Evolutionary conservation across 2,113 vertebrate species (phyloP).

Genomic region (Larimichthys crocea): DNA sequence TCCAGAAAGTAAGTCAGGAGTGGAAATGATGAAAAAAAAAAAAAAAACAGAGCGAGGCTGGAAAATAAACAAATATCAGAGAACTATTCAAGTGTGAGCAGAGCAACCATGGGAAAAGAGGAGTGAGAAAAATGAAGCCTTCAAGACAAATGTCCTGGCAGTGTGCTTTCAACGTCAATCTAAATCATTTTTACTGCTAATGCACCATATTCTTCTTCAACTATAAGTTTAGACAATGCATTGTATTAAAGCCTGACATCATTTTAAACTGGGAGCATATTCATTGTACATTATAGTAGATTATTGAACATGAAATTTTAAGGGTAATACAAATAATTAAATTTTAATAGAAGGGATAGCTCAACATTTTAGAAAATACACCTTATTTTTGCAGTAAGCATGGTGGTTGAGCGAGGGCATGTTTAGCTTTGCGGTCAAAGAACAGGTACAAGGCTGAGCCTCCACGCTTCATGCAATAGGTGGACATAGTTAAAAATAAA

Average conservation of each 20-base stretch:
- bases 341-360: too few relatives aligned
- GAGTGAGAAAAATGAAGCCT: constrained; percentile 20
- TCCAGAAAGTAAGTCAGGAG: background rate
- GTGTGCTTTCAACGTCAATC: constrained; percentile 9
- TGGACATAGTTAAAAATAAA: too few relatives aligned
- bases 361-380: background rate
- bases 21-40: background rate
- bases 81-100: constrained; percentile 10
- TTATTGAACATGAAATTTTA: background rate
- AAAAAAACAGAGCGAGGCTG: background rate
- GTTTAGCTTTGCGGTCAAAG: background rate
- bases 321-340: background rate
- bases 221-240: background rate
- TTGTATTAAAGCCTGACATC: background rate
- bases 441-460: too few relatives aligned
- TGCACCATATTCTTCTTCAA: background rate
- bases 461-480: too few relatives aligned
- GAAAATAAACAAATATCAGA: constrained; percentile 30
- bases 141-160: constrained; percentile 20
- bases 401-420: too few relatives aligned
- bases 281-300: background rate
- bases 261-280: background rate
- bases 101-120: constrained; percentile 1
- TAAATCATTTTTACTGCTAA: constrained; percentile 8
- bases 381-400: background rate